A percentile compares a stretch with the other conserved stretches of the same genome.
phyloP scores from a whole-genome alignment of 2,113 vertebrate genomes.

The Melanerpes formicivorus region DNA sequence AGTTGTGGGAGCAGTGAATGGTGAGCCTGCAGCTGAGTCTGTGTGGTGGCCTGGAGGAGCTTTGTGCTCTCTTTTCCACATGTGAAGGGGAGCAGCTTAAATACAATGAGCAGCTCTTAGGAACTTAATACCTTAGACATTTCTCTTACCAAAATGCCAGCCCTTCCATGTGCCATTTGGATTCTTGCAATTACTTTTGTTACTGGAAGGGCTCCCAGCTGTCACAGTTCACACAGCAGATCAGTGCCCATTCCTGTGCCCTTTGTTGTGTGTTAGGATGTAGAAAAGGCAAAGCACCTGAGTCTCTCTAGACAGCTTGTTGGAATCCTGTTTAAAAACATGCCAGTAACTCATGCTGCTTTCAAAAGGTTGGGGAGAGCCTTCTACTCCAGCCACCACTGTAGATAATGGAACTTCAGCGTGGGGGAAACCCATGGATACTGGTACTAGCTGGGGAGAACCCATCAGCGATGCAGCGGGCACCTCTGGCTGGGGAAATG shows the following conservation, averaged over 20 bases:
- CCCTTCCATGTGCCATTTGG: background rate
- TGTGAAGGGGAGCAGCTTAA: background rate
- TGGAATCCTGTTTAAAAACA: background rate
- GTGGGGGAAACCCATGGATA: conserved; percentile 94
- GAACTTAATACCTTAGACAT: background rate
- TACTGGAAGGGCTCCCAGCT: background rate
- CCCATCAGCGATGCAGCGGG: conserved; percentile 74
- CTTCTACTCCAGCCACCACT: conserved; percentile 81
- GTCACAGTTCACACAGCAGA: background rate
- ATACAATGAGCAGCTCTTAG: background rate
- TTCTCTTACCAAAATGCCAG: background rate
- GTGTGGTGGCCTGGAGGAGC: background rate
- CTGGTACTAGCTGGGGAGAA: conserved; percentile 86
- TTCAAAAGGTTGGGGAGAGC: conserved; percentile 89
- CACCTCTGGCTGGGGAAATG: conserved; percentile 78
- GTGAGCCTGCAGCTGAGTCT: background rate
- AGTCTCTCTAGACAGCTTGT: background rate
- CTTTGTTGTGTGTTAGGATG: background rate
- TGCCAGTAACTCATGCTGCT: conserved; percentile 52
- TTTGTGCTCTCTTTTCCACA: background rate
- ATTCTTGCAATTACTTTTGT: background rate
- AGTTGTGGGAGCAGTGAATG: background rate
- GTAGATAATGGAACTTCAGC: conserved; percentile 97
- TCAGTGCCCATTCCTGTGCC: background rate
- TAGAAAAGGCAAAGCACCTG: background rate